Evolutionary conservation across 2,888 invertebrate genomes (phyloP), one percentile per base, ranked within the genome.

Genomic region (Stenotaenia linearis): DNA sequence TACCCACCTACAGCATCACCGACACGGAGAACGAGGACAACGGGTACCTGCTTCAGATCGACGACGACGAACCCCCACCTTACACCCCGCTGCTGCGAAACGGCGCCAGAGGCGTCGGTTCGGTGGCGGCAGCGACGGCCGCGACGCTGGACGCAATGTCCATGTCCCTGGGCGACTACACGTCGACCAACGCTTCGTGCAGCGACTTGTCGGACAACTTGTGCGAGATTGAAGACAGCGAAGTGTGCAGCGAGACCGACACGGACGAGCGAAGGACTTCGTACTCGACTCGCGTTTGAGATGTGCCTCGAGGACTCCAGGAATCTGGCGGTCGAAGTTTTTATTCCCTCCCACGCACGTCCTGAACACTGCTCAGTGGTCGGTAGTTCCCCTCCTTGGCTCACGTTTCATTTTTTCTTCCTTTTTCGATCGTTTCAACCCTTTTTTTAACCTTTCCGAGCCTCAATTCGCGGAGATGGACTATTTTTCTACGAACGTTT

Each of bases 131-230:
- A 10, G 69, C 69, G 5, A 80, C 78, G 77, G 81, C 35, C 75
- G 77, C 32, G 0, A 79, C 45, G 21, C 79, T 80, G 45, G 92
- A 91, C 85, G 93, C 92, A 86, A 89, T 92, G 82, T 93, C 93
- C 75, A 88, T 93, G 83, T 86, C 85, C 7, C 89, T 92, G 82
- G 93, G 85, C 9, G 85, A 91, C 15, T 85, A 85, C 80, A 84
- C 84, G 1, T 85, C 85, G 82, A 91, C 90, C 82, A 89, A 88
- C 76, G 89, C 89, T 15, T 95, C 95, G 83, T 91, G 92, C 86
- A 95, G 96, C 87, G 94, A 95, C 87, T 89, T 95, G 83, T 96
- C 96, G 78, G 92, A 93, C 78, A 92, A 92, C 86, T 89, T 96
- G 82, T 96, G 96, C 89, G 96, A 96, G 89, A 95, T 97, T 85